Evolutionary conservation across 1,140 invertebrate species (phyloP), one percentile per base, ranked within the genome.

Genomic region (Euschistus heros): DNA sequence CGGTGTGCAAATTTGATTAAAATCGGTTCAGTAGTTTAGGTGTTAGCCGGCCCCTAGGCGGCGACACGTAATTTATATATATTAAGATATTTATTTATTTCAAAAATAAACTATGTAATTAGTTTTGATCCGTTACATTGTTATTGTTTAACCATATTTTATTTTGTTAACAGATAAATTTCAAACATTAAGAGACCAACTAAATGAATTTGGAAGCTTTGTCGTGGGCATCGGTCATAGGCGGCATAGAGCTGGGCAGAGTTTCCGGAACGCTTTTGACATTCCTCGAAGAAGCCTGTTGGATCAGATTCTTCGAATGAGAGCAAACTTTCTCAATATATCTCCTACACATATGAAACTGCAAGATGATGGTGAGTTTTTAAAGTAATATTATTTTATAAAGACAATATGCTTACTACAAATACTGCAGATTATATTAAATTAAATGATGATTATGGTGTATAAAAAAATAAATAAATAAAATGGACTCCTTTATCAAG

Each of bases 191-290:
- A 78, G 88, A 71, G 86, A 94, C 75, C 85, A 95, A 78, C 73
- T 95, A 47, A 84, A 87, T 66, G 92, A 97, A 69, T 95, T 92
- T 73, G 86, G 85, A 26, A 87, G 86, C 14, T 91, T 94, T 72
- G 86, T 90, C 7, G 84, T 96, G 15, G 86, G 84, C 30, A 70
- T 85, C 42, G 81, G 73, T 67, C 64, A 72, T 46, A 73, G 84
- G 69, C 76, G 82, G 73, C 72, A 73, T 44, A 73, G 70, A 61
- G 74, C 80, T 17, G 81, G 82, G 22, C 88, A 91, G 68, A 87
- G 86, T 63, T 97, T 94, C 74, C 85, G 92, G 71, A 98, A 98
- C 79, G 91, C 95, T 0, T 98, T 94, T 73, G 95, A 98, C 77
- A 94, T 98, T 74, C 88, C 91, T 18, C 79, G 96, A 57, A 82